phyloP scores from a whole-genome alignment of 2,888 invertebrate genomes.

The Osedax frankpressi region DNA sequence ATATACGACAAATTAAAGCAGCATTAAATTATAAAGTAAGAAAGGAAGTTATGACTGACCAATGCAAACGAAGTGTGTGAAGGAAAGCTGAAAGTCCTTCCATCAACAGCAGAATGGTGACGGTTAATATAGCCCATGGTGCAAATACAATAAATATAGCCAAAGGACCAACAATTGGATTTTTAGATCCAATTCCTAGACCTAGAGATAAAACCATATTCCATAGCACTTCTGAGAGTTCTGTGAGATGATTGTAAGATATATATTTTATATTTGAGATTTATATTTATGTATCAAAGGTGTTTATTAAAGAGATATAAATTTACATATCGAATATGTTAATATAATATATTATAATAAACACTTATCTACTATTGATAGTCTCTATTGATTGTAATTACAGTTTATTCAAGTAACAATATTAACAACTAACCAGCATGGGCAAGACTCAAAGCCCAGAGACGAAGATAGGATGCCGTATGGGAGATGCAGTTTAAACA shows the following conservation, averaged over 20 bases:
- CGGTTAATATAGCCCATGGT: slow-evolving; percentile 80
- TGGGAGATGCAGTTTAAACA: slow-evolving; percentile 85
- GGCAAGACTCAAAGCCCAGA: slow-evolving; percentile 95
- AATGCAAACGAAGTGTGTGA: slow-evolving; percentile 91
- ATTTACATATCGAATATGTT: too few species aligned
- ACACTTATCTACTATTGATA: too few species aligned
- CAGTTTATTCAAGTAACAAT: too few species aligned
- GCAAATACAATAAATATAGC: slow-evolving; percentile 76
- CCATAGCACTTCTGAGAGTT: slow-evolving; percentile 9
- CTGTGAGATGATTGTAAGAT: too few species aligned
- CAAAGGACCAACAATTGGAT: slow-evolving; percentile 31
- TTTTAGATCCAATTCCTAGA: not conserved
- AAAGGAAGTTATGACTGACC: too few species aligned
- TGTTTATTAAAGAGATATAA: too few species aligned
- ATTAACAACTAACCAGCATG: slow-evolving; percentile 80
- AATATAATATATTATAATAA: too few species aligned
- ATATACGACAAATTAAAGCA: too few species aligned
- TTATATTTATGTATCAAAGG: too few species aligned
- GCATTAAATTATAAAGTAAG: too few species aligned
- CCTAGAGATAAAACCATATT: slow-evolving; percentile 5
- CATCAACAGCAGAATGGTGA: slow-evolving; percentile 91
- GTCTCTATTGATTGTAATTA: too few species aligned
- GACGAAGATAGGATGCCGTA: slow-evolving; percentile 93
- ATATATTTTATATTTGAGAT: too few species aligned
- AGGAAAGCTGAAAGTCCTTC: slow-evolving; percentile 97